Evolutionary conservation across 2,797 vertebrate genomes (phyloP).

Genomic region (Oceanodroma leucorhoa): DNA sequence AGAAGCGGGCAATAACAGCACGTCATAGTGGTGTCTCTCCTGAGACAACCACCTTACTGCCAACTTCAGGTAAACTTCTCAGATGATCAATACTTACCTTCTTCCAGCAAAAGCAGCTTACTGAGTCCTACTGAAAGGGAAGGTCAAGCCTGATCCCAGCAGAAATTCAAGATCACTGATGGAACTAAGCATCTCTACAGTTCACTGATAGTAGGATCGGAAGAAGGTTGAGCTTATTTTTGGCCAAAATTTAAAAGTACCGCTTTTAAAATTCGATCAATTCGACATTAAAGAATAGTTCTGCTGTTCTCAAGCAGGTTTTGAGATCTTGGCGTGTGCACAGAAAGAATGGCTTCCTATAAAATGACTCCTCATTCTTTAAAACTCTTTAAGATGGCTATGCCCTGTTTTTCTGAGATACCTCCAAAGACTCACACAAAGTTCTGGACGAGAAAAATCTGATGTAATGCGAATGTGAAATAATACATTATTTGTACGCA

Average conservation of each 20-base stretch:
- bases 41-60: rapidly evolving
- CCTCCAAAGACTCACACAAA: background rate
- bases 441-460: background rate
- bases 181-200: background rate
- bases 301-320: background rate
- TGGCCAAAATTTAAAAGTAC: background rate
- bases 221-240: background rate
- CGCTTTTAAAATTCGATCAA: background rate
- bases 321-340: background rate
- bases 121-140: background rate
- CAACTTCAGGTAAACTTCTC: background rate
- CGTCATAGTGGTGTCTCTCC: rapidly evolving
- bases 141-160: background rate
- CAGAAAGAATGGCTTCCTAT: background rate
- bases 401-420: background rate
- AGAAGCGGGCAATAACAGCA: rapidly evolving
- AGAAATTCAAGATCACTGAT: background rate
- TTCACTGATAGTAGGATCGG: background rate
- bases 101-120: background rate
- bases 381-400: background rate
- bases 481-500: background rate
- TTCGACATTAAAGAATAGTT: background rate
- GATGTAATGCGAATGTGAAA: background rate
- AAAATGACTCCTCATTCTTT: background rate
- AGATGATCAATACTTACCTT: background rate